Conservation (phyloP, 2,888 invertebrate species). For the Oligia fasciuncula region DNA sequence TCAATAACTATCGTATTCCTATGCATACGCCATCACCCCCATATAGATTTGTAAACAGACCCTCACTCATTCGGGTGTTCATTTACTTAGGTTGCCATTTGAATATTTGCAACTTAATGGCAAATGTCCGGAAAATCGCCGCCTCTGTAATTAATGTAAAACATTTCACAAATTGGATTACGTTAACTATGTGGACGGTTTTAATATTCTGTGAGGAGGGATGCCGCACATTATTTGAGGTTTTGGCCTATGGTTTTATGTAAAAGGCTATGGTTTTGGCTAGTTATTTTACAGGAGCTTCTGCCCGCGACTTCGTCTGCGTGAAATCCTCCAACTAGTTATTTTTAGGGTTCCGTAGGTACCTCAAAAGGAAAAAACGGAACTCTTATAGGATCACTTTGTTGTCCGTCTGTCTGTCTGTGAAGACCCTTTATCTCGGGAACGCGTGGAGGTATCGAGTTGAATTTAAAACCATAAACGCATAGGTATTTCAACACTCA, state of each 20-base stretch:
- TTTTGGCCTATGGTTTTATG: constrained; percentile 34
- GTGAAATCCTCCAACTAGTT: neutral
- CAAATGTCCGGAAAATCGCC: constrained; percentile 79
- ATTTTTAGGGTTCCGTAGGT: neutral
- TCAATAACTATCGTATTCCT: constrained; percentile 68
- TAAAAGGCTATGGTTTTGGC: constrained; percentile 23
- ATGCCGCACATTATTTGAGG: constrained; percentile 39
- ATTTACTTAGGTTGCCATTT: constrained; percentile 83
- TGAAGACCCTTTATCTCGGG: too few relatives aligned
- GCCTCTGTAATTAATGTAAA: constrained; percentile 78
- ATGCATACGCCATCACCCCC: constrained; percentile 62
- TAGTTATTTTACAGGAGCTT: constrained; percentile 8
- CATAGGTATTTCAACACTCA: too few relatives aligned
- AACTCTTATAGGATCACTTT: too few relatives aligned
- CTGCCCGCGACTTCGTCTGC: neutral
- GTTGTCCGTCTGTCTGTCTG: too few relatives aligned
- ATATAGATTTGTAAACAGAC: constrained; percentile 57
- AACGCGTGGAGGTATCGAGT: too few relatives aligned
- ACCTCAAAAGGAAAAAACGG: too few relatives aligned
- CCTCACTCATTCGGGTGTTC: constrained; percentile 65
- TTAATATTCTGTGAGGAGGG: constrained; percentile 67
- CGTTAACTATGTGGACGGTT: constrained; percentile 76
- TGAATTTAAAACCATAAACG: too few relatives aligned
- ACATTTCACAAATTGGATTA: constrained; percentile 80
- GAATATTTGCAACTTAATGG: constrained; percentile 78